Base-by-base conservation (phyloP, 2,888 invertebrate genomes). In the Athalia circularis region DNA sequence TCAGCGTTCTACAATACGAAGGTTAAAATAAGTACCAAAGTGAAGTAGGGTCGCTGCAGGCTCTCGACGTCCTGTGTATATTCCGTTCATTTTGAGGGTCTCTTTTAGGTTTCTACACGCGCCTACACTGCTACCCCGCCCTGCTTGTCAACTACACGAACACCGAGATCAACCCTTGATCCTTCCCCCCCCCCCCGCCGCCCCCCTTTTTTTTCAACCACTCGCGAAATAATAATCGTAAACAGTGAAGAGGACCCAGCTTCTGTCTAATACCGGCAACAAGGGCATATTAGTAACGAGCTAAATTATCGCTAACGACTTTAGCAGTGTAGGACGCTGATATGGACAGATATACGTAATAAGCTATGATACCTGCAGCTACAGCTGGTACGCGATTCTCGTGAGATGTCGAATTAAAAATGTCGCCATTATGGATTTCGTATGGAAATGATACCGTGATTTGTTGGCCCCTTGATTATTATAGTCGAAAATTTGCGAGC, bases 1-100 rank as follows among this genome's bases (percentile, higher is more conserved):
- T 85, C 83, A 83, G 83, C 86, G 83, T 84, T 82, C 85, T 83
- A 86, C 81, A 83, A 29, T 80, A 80, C 80, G 79, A 79, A 81
- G 80, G 79, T 29, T 29, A 29, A 29, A 75, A 62, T 75, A 64
- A 75, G 62, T 62, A 62, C 64, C 62, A 43, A 59, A 75, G 47
- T 29, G 48, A 75, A 62, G 62, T 62, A 47, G 52, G 75, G 75
- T 75, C 50, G 29, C 29, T 75, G 54, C 45, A 61, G 59, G 29
- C 29, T 29, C 29, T 29, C 29, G 0, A 29, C n/a, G n/a, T n/a
- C n/a, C 29, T 29, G 29, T 29, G 29, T 29, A 29, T 29, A 29
- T 29, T 29, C 29, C 29, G 48, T 52, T 62, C 57, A 57, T 57
- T 3, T 59, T 59, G 47, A 57, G 72, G 29, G 13, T 72, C 15